Conservation (phyloP, 2,113 vertebrate genomes). For the Neomonachus schauinslandi region DNA sequence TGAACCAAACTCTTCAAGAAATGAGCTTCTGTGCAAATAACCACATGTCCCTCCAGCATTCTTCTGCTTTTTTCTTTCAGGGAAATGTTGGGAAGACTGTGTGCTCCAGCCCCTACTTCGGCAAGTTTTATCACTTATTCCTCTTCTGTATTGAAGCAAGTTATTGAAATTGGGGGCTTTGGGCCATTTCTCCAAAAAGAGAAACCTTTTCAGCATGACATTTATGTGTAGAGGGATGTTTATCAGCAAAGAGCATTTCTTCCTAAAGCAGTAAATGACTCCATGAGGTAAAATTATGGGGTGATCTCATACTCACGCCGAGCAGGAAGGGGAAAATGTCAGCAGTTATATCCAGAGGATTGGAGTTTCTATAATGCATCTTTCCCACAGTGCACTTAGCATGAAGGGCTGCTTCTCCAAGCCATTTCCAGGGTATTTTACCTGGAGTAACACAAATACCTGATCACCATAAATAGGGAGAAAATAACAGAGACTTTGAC, state of each 20-base stretch:
- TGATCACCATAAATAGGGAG: conserved; percentile 31
- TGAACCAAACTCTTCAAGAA: not conserved
- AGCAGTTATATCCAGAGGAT: not conserved
- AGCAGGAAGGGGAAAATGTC: conserved; percentile 27
- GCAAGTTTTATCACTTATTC: not conserved
- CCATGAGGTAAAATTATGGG: conserved; percentile 43
- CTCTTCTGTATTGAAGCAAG: conserved; percentile 41
- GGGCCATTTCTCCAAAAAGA: conserved; percentile 46
- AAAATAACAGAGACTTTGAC: conserved; percentile 51
- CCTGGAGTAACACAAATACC: conserved; percentile 41
- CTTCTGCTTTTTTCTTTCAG: not conserved
- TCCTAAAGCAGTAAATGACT: conserved; percentile 55
- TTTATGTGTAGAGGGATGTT: conserved; percentile 26
- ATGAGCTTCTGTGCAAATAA: not conserved
- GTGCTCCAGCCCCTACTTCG: not conserved
- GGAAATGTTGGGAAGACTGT: not conserved
- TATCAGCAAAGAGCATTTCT: conserved; percentile 57
- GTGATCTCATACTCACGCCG: conserved; percentile 23
- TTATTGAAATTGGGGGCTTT: conserved; percentile 3
- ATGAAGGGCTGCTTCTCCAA: conserved; percentile 11
- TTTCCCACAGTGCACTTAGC: not conserved
- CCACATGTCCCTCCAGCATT: not conserved
- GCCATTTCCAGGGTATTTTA: conserved; percentile 35
- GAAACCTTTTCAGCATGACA: conserved; percentile 52
- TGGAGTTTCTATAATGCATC: not conserved